These are phyloP conservation scores for Cochlearius cochlearius DNA, from an alignment of 2,113 vertebrate genomes.

Conservation along the genomic window DNA sequence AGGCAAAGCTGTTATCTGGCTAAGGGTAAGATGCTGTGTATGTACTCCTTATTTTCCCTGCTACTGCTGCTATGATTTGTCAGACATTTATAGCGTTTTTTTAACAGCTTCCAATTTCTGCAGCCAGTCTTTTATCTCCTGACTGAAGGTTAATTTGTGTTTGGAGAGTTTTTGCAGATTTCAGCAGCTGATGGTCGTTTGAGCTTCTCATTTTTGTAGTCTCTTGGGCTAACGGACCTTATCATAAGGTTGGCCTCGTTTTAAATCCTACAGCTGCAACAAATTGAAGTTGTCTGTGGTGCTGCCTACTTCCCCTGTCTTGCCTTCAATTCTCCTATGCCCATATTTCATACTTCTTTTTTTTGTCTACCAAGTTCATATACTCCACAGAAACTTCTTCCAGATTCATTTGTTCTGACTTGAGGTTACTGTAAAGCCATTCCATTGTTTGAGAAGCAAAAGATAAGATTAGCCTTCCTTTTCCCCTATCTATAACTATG, in stretches of 20 bases:
- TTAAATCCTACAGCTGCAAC: not conserved
- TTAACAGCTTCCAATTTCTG: conserved; percentile 16
- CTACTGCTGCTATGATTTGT: conserved; percentile 13
- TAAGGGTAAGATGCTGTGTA: not conserved
- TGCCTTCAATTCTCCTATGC: not conserved
- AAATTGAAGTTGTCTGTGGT: conserved; percentile 14
- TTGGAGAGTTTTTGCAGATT: conserved; percentile 47
- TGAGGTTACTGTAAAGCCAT: not conserved
- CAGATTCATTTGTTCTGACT: not conserved
- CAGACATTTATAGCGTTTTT: conserved; percentile 3
- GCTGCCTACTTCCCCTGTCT: not conserved
- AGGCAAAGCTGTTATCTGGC: conserved; percentile 5
- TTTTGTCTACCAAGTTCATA: not conserved
- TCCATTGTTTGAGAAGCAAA: not conserved
- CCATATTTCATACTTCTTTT: not conserved
- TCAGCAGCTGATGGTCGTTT: conserved; percentile 37
- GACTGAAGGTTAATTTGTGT: conserved; percentile 55
- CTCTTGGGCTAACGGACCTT: conserved; percentile 5
- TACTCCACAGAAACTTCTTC: not conserved
- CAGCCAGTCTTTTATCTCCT: conserved; percentile 52
- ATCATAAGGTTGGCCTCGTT: conserved; percentile 23
- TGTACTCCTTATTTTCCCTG: conserved; percentile 33
- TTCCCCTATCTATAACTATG: not conserved
- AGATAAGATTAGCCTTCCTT: not conserved
- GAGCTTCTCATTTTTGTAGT: conserved; percentile 24